These are phyloP conservation scores for Fringilla coelebs DNA, from an alignment of 2,797 vertebrate species.

Conservation along the genomic window DNA sequence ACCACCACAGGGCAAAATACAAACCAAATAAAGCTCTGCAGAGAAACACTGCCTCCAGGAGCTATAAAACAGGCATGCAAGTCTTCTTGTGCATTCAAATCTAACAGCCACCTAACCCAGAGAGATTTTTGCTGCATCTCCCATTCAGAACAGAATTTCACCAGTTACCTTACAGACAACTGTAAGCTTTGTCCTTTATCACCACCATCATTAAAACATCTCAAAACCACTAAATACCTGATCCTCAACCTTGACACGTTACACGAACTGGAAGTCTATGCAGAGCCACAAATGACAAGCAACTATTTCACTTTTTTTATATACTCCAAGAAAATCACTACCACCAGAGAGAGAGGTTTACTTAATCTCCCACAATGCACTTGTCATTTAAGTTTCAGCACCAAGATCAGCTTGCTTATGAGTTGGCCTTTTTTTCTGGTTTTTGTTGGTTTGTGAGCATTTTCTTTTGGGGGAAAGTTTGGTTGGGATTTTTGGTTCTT, in stretches of 20 bases:
- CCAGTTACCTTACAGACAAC: rapidly evolving
- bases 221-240: neutral
- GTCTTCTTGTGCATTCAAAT: neutral
- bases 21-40: neutral
- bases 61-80: neutral
- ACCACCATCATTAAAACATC: neutral
- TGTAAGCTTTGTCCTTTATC: neutral
- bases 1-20: neutral
- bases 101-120: neutral
- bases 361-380: neutral
- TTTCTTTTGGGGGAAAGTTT: neutral
- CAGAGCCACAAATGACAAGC: neutral
- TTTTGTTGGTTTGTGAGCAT: neutral
- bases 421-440: neutral
- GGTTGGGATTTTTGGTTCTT: neutral
- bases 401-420: neutral
- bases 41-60: neutral
- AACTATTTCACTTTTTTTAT: neutral
- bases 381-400: neutral
- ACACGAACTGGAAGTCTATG: neutral
- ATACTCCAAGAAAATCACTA: neutral
- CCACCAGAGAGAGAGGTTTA: neutral
- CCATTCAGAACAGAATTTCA: neutral
- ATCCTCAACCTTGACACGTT: neutral
- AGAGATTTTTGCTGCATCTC: neutral